Base-by-base conservation (phyloP, 2,113 vertebrate species). In the Odocoileus hemionus region DNA sequence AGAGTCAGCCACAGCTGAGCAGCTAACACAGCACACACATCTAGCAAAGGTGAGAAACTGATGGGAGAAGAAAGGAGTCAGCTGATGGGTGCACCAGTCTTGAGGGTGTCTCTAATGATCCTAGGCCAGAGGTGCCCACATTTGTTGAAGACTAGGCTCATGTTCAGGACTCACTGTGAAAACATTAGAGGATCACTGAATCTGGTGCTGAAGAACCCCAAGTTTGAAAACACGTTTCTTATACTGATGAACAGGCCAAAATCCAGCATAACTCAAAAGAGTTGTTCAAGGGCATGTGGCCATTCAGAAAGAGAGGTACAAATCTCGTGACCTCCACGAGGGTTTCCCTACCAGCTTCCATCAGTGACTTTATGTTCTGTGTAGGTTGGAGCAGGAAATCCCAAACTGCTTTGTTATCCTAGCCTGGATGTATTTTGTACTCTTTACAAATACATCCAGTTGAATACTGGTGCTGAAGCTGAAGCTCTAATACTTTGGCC, bases 61-160 rank as follows among this genome's bases (percentile, higher is more conserved):
- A 17, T 19, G 6, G 61, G 3, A 43, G 4, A 80, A 39, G 17
- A 3, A 8, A 57, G 74, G 25, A 25, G 8, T 21, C 39, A 16
- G 3, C 39, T 15, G 33, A 12, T 1, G 6, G 16, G 1, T 13
- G 28, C 15, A 0, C 36, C 67, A 17, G 74, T 5, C 16, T 11
- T 39, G 2, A 0, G n/a, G 50, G 8, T 0, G 0, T 4, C n/a
- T 50, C 50, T 19, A 25, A 25, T 10, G n/a, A n/a, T 7, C 25
- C 19, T n/a, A 11, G 30, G 23, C 1, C 16, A 30, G 25, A 14
- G 0, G 10, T 0, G 13, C 6, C 16, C 21, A 6, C 45, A 4
- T 19, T 16, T 36, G 5, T 11, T 33, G 84, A 70, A 25, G 16
- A 76, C 6, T 6, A 13, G 13, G 10, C 9, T 54, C 17, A 17